Conservation (phyloP, 2,113 vertebrate species). For the Anhinga rufa region DNA sequence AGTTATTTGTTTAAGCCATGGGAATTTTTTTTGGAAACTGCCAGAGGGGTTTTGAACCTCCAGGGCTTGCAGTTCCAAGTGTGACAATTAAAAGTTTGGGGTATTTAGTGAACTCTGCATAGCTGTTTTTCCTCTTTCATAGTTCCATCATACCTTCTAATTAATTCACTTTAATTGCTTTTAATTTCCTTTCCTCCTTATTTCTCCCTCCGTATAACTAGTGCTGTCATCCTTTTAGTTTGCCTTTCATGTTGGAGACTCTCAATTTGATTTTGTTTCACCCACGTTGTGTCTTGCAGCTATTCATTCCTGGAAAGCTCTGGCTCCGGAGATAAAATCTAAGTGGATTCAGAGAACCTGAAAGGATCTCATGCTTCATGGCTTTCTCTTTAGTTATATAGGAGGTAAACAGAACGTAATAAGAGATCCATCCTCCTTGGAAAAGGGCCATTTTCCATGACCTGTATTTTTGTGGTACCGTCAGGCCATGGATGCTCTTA, state of each 20-base stretch:
- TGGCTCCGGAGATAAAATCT: slow-evolving; percentile 36
- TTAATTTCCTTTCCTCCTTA: slow-evolving; percentile 55
- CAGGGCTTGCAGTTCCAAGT: slow-evolving; percentile 44
- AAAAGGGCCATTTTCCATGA: slow-evolving; percentile 25
- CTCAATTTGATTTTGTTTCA: slow-evolving; percentile 39
- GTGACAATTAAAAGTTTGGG: slow-evolving; percentile 59
- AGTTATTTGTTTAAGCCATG: slow-evolving; percentile 58
- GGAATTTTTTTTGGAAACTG: slow-evolving; percentile 13
- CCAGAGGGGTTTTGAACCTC: slow-evolving; percentile 41
- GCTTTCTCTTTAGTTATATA: background rate
- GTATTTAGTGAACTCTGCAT: slow-evolving; percentile 49
- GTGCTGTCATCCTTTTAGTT: slow-evolving; percentile 39
- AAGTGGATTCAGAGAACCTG: slow-evolving; percentile 44
- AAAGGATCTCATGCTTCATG: slow-evolving; percentile 39
- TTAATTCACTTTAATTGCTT: slow-evolving; percentile 64
- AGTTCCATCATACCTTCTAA: slow-evolving; percentile 53
- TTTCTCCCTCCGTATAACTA: slow-evolving; percentile 45
- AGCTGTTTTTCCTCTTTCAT: slow-evolving; percentile 55
- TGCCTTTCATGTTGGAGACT: slow-evolving; percentile 61
- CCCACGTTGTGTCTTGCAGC: slow-evolving; percentile 55
- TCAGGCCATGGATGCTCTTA: slow-evolving; percentile 23
- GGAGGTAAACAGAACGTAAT: slow-evolving; percentile 12
- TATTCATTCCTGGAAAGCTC: slow-evolving; percentile 58
- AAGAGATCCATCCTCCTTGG: slow-evolving; percentile 8
- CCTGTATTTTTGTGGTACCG: background rate